These are phyloP conservation scores for Napeogenes inachia DNA, from an alignment of 2,888 invertebrate species.

Conservation along the genomic window DNA sequence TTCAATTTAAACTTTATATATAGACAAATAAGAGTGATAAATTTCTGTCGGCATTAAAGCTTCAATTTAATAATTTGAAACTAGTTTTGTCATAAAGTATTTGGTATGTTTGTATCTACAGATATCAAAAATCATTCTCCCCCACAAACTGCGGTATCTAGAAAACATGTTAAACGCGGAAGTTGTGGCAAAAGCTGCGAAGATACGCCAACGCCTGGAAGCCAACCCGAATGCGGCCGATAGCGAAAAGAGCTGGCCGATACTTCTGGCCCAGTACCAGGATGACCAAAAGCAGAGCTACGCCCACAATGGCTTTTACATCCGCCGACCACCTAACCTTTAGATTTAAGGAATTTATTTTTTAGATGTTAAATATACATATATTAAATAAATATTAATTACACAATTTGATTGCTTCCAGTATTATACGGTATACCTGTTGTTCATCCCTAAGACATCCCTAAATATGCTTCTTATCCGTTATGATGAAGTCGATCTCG, in stretches of 20 bases:
- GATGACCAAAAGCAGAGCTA: slow-evolving; percentile 43
- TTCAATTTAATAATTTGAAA: neutral
- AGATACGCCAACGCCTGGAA: slow-evolving; percentile 59
- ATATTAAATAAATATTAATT: no score
- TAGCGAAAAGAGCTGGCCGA: slow-evolving; percentile 60
- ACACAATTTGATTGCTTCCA: no score
- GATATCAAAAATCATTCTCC: slow-evolving; percentile 65
- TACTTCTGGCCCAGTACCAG: slow-evolving; percentile 57
- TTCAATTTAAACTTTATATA: no score
- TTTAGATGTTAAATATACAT: no score
- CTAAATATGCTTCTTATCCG: no score
- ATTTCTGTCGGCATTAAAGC: neutral
- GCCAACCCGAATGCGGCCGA: slow-evolving; percentile 58
- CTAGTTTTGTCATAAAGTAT: neutral
- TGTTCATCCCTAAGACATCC: no score
- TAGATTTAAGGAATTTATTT: slow-evolving; percentile 5
- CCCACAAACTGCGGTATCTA: slow-evolving; percentile 64
- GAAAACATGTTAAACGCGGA: slow-evolving; percentile 70
- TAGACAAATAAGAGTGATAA: neutral
- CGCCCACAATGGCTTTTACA: slow-evolving; percentile 42
- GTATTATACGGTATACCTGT: no score
- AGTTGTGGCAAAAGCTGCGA: slow-evolving; percentile 64
- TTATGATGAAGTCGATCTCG: no score
- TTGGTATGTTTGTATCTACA: slow-evolving; percentile 35
- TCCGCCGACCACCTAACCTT: slow-evolving; percentile 44